These are phyloP conservation scores for Drosophila acutilabella DNA, from an alignment of 2,888 invertebrate genomes.

Conservation along the genomic window DNA sequence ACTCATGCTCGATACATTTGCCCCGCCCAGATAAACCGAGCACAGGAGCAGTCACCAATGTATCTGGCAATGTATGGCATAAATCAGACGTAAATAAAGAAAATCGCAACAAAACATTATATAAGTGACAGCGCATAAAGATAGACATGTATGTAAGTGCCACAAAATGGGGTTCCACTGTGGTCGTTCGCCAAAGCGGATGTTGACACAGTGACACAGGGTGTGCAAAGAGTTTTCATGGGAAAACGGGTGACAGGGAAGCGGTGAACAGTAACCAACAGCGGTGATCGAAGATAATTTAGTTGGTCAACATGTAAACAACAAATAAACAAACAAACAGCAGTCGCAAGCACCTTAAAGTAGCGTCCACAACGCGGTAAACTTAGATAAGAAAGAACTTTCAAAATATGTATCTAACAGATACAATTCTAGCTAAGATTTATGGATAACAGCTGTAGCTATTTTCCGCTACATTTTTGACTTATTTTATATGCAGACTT, in stretches of 20 bases:
- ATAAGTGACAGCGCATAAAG: constrained; percentile 31
- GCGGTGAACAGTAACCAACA: constrained; percentile 36
- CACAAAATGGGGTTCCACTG: constrained; percentile 38
- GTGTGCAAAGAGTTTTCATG: background rate
- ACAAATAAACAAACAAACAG: constrained; percentile 22
- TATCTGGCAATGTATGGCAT: constrained; percentile 7
- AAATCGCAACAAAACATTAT: constrained; percentile 26
- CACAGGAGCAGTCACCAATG: constrained; percentile 7
- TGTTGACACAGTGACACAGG: constrained; percentile 50
- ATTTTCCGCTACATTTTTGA: background rate
- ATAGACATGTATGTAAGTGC: constrained; percentile 50
- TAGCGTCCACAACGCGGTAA: background rate
- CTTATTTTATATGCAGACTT: background rate
- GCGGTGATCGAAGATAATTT: constrained; percentile 40
- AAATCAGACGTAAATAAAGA: constrained; percentile 29
- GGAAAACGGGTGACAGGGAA: background rate
- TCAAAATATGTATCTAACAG: background rate
- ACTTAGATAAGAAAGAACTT: background rate
- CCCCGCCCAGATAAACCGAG: background rate
- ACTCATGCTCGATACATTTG: constrained; percentile 37
- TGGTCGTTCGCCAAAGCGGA: constrained; percentile 41
- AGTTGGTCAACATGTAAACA: constrained; percentile 32
- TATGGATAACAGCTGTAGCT: background rate
- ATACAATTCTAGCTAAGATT: too few species aligned
- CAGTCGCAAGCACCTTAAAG: constrained; percentile 6